Conservation (phyloP, 2,113 vertebrate genomes). For the Amphilophus citrinellus region DNA sequence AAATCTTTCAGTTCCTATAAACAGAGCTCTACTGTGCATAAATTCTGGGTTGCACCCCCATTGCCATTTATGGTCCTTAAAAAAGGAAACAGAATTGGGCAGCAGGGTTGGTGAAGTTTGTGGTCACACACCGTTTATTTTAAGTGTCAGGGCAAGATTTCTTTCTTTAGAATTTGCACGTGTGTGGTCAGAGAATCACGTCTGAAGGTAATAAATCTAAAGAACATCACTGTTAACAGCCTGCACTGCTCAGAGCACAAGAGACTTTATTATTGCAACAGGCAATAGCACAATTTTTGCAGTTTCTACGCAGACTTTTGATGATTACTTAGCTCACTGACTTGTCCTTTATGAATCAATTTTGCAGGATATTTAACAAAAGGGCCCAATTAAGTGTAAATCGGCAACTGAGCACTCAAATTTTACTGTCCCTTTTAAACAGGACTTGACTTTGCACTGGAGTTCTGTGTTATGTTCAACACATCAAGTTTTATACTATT, state of each 20-base stretch:
- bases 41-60: constrained; percentile 48
- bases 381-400: neutral
- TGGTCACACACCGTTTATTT: constrained; percentile 64
- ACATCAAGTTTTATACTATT: neutral
- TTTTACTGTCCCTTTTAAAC: neutral
- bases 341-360: neutral
- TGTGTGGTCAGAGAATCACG: constrained; percentile 55
- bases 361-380: too few relatives aligned
- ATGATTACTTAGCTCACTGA: neutral
- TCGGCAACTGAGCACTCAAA: neutral
- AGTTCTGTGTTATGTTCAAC: neutral
- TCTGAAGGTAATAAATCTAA: constrained; percentile 51
- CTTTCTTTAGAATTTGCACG: constrained; percentile 41
- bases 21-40: constrained; percentile 54
- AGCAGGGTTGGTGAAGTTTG: constrained; percentile 40
- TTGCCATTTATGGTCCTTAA: constrained; percentile 77
- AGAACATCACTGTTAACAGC: constrained; percentile 1
- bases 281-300: neutral
- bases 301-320: neutral
- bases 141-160: constrained; percentile 51
- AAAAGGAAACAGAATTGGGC: constrained; percentile 3
- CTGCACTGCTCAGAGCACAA: neutral
- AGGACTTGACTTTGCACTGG: too few relatives aligned
- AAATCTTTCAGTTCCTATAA: constrained; percentile 59
- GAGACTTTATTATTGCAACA: neutral